Conservation (phyloP, 2,113 vertebrate species). For the Tapirus terrestris region DNA sequence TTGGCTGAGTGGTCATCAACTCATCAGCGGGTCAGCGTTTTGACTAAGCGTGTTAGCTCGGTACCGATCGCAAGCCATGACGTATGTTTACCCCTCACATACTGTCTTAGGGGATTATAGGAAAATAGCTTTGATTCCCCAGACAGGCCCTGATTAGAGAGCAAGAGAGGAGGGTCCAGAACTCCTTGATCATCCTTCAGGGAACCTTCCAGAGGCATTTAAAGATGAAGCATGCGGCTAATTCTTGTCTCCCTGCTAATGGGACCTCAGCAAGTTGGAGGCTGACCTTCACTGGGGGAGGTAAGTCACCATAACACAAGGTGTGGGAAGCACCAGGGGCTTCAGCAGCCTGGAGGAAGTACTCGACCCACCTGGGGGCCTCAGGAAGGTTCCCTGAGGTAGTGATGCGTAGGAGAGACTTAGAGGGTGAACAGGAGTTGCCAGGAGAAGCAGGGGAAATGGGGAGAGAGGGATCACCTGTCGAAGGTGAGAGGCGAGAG, state of each 20-base stretch:
- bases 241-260: neutral
- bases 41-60: neutral
- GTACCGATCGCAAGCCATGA: neutral
- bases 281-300: no score
- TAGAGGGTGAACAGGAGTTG: neutral
- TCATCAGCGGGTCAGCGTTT: neutral
- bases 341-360: neutral
- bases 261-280: neutral
- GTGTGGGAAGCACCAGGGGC: no score
- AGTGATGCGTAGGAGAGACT: neutral
- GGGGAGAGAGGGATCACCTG: no score
- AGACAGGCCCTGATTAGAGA: no score
- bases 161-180: no score
- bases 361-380: no score
- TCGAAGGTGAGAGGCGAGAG: neutral
- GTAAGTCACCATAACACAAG: no score
- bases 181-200: neutral
- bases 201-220: neutral
- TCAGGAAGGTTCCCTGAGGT: neutral
- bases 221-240: accelerated
- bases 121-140: neutral
- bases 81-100: neutral
- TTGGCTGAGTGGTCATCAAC: no score
- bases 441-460: neutral
- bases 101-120: neutral